A percentile compares a stretch with the other conserved stretches of the same genome.
Conservation (phyloP, 2,888 invertebrate genomes). For the Linnaemya vulpina region DNA sequence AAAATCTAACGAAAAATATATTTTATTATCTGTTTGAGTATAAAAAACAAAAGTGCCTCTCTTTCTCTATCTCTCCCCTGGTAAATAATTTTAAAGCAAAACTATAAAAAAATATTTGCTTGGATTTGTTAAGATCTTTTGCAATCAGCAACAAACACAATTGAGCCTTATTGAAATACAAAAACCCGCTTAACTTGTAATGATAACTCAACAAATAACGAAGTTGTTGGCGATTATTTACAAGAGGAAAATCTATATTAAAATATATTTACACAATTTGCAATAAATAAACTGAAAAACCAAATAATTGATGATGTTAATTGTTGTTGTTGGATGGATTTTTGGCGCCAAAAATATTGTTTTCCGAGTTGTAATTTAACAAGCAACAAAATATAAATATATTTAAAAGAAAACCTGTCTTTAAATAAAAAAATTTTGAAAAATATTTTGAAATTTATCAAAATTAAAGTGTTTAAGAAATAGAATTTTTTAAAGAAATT, state of each 20-base stretch:
- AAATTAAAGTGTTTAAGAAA: not conserved
- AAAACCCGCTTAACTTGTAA: slow-evolving; percentile 32
- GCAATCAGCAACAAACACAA: slow-evolving; percentile 19
- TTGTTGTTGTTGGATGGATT: not conserved
- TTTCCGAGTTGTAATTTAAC: not conserved
- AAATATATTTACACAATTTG: not conserved
- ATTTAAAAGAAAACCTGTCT: not conserved
- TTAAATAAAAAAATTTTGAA: not conserved
- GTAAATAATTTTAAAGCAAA: not conserved
- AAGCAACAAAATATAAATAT: slow-evolving; percentile 13
- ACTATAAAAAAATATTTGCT: not conserved
- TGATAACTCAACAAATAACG: not conserved
- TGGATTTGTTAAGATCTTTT: slow-evolving; percentile 20
- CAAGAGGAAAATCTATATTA: slow-evolving; percentile 26
- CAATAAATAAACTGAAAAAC: not conserved
- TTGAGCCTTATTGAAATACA: slow-evolving; percentile 30
- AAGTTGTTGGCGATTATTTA: slow-evolving; percentile 1
- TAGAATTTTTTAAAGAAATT: not conserved
- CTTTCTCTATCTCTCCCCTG: too few relatives aligned
- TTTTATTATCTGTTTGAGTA: slow-evolving; percentile 4
- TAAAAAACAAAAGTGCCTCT: slow-evolving; percentile 61
- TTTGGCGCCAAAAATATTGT: slow-evolving; percentile 51
- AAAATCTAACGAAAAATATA: not conserved
- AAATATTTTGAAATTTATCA: not conserved
- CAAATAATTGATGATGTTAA: not conserved